phyloP scores from a whole-genome alignment of 2,888 invertebrate genomes.

The Itoplectis maculator region DNA sequence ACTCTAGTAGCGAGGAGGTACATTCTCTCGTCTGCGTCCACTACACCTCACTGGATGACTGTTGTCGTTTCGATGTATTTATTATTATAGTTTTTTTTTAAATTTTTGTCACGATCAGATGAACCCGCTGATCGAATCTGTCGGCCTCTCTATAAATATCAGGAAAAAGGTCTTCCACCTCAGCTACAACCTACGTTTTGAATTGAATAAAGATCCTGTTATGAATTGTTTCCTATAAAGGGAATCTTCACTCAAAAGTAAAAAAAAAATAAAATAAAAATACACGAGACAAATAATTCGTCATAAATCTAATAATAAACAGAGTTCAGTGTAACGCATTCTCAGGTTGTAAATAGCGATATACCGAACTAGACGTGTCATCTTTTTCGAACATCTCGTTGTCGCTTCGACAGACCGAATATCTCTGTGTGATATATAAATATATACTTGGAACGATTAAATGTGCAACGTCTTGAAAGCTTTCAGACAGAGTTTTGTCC shows the following conservation, averaged over 20 bases:
- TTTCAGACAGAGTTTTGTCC: not conserved
- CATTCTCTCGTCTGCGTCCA: slow-evolving; percentile 7
- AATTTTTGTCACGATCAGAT: not conserved
- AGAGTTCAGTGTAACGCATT: slow-evolving; percentile 34
- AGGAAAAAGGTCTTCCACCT: not conserved
- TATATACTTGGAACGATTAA: not conserved
- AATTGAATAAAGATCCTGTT: no score
- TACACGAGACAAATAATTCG: slow-evolving; percentile 12
- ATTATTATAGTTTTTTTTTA: not conserved
- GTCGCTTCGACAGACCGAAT: slow-evolving; percentile 4
- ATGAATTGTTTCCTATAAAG: not conserved
- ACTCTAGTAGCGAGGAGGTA: slow-evolving; percentile 32
- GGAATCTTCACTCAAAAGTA: not conserved
- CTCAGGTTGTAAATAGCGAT: slow-evolving; percentile 50
- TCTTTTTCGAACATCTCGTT: slow-evolving; percentile 20
- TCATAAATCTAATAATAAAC: slow-evolving; percentile 11
- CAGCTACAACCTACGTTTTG: no score
- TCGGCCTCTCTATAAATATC: not conserved
- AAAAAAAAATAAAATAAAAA: no score
- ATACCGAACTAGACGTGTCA: slow-evolving; percentile 14
- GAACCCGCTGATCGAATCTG: not conserved
- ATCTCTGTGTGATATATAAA: slow-evolving; percentile 33
- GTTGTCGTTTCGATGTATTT: not conserved
- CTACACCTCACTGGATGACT: not conserved
- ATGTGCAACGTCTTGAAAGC: slow-evolving; percentile 25